phyloP scores from a whole-genome alignment of 2,113 vertebrate genomes.

The Lampris megalopsis region DNA sequence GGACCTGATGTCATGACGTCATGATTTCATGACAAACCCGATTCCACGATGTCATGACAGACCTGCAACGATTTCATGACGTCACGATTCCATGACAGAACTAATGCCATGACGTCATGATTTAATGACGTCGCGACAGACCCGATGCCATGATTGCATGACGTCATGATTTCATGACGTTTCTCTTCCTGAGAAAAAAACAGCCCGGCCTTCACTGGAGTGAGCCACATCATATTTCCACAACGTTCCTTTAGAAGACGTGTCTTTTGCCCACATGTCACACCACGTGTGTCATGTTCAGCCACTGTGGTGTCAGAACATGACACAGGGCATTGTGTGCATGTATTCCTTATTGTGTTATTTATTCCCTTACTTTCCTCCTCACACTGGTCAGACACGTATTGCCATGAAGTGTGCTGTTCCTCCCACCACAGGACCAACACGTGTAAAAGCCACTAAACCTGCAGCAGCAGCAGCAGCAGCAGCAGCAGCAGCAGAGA shows the following conservation, averaged over 20 bases:
- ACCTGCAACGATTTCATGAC: conserved; percentile 69
- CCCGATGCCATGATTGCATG: conserved; percentile 61
- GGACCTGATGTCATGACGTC: conserved; percentile 64
- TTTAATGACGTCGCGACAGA: conserved; percentile 62
- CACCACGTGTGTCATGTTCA: background rate
- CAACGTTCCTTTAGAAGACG: conserved; percentile 19
- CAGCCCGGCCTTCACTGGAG: conserved; percentile 46
- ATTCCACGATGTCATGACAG: conserved; percentile 4
- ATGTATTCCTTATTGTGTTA: background rate
- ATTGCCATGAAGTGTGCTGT: background rate
- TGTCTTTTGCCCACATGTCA: background rate
- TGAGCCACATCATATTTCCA: conserved; percentile 50
- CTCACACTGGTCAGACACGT: no score
- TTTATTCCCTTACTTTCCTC: no score
- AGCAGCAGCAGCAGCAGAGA: conserved; percentile 1
- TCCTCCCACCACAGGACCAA: conserved; percentile 14
- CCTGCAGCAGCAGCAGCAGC: no score
- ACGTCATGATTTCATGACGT: conserved; percentile 77
- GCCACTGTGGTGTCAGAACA: background rate
- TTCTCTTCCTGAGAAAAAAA: conserved; percentile 78
- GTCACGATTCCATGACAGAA: conserved; percentile 74
- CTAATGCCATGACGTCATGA: conserved; percentile 74
- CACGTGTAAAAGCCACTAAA: no score
- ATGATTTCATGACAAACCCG: conserved; percentile 70
- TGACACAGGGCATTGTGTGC: background rate